A percentile compares a stretch with the other conserved stretches of the same genome.
These are phyloP conservation scores for Caerostris darwini DNA, from an alignment of 1,140 invertebrate species.

Conservation along the genomic window DNA sequence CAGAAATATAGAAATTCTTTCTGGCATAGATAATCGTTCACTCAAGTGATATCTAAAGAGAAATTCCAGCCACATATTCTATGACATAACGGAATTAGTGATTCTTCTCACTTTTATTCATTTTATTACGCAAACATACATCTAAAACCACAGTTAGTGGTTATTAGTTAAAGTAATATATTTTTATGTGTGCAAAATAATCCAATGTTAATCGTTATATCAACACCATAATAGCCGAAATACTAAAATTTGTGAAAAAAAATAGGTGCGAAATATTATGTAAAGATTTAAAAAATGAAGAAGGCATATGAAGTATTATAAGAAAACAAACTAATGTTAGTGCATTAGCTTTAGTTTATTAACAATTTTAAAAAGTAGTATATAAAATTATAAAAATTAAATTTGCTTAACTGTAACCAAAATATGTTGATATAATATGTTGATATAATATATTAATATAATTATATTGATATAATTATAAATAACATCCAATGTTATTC, in stretches of 20 bases:
- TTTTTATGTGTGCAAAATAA: not conserved
- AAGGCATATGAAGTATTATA: too few species aligned
- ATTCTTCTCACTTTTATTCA: not conserved
- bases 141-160: not conserved
- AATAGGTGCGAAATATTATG: too few species aligned
- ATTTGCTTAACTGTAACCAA: too few species aligned
- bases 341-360: too few species aligned
- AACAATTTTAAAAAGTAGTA: too few species aligned
- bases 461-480: too few species aligned
- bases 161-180: not conserved
- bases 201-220: conserved; percentile 1
- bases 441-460: too few species aligned
- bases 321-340: too few species aligned
- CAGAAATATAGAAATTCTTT: not conserved
- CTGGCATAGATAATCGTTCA: conserved; percentile 1
- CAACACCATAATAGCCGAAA: not conserved
- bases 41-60: not conserved
- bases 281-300: too few species aligned
- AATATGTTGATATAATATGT: too few species aligned
- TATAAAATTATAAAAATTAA: too few species aligned
- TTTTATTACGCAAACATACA: conserved; percentile 17
- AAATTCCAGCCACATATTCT: conserved; percentile 17
- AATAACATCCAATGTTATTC: too few species aligned
- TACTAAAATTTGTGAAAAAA: not conserved
- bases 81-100: not conserved